Base-by-base conservation (phyloP, 2,797 vertebrate genomes). In the Holocentrus rufus region DNA sequence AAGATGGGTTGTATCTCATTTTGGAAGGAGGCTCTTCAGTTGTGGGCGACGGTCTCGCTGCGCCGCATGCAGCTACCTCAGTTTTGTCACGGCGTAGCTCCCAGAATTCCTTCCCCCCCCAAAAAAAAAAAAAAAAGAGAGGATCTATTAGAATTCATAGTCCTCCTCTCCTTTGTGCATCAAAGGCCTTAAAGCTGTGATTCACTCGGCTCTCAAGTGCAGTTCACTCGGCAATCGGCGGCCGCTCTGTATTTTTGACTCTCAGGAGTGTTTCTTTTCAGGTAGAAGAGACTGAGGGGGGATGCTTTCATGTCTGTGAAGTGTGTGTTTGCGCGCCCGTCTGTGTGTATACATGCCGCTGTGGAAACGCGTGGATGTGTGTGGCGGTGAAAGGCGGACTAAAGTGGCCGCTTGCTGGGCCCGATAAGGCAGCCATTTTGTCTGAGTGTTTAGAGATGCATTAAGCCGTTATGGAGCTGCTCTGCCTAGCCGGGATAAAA, bases 371-470 rank as follows among this genome's bases (percentile, higher is more conserved):
- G 53, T 36, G 68, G 31, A 25, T 65, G 66, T 20, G 7, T 34
- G 63, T 61, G 69, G 54, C 0, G 4, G 60, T 69, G 59, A 73
- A 85, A 79, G 64, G 70, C 72, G 27, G 22, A 23, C 52, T 65
- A 7, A 80, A 83, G 84, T 83, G 75, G 64, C 30, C 2, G 20
- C 74, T 69, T 80, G 68, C 78, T 73, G 56, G 39, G 69, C 46
- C 55, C 57, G 82, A 86, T 85, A 82, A 86, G 70, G 75, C 66
- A 8, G 69, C 52, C 67, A 77, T 84, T 89, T 87, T 86, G 47
- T 79, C 62, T 67, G n/a, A 1, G 27, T 76, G 74, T 79, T 83
- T 57, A 69, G 55, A 86, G 78, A 78, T 59, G 55, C 69, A 77
- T 46, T 76, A 76, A 83, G 77, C 74, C 4, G 14, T 70, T 73